Evolutionary conservation across 2,888 invertebrate species (phyloP).

Genomic region (Drosophila mulleri): DNA sequence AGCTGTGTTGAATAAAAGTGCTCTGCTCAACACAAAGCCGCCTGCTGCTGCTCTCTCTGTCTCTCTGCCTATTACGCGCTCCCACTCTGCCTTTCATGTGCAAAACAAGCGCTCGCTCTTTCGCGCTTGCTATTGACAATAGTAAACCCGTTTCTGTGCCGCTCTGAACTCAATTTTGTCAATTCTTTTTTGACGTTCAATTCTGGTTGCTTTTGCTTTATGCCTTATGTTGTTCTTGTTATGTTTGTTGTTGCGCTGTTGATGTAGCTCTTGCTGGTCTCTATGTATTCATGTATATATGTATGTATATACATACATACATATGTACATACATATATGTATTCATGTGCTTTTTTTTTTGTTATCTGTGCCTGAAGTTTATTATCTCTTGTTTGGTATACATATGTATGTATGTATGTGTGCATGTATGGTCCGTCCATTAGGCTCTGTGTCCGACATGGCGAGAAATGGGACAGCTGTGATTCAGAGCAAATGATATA

Average conservation of each 20-base stretch:
- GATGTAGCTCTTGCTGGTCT: slow-evolving; percentile 41
- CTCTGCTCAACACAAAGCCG: slow-evolving; percentile 19
- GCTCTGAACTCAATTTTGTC: slow-evolving; percentile 74
- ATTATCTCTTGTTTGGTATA: slow-evolving; percentile 58
- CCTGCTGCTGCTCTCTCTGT: slow-evolving; percentile 12
- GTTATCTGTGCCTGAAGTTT: slow-evolving; percentile 65
- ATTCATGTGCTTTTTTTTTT: slow-evolving; percentile 27
- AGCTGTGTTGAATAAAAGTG: slow-evolving; percentile 37
- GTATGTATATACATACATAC: background rate
- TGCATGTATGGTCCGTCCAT: slow-evolving; percentile 32
- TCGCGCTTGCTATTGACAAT: slow-evolving; percentile 23
- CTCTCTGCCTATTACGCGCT: slow-evolving; percentile 4
- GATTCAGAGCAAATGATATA: slow-evolving; percentile 45
- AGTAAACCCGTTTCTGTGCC: slow-evolving; percentile 50
- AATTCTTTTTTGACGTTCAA: slow-evolving; percentile 67
- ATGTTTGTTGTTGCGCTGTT: slow-evolving; percentile 14
- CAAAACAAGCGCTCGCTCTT: slow-evolving; percentile 25
- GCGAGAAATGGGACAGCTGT: slow-evolving; percentile 67
- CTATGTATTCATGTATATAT: slow-evolving; percentile 17
- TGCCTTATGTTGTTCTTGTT: slow-evolving; percentile 36
- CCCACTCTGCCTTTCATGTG: slow-evolving; percentile 18
- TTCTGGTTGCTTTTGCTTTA: slow-evolving; percentile 62
- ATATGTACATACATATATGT: background rate
- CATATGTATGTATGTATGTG: background rate
- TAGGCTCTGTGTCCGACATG: slow-evolving; percentile 40